These are phyloP conservation scores for Eupithecia tripunctaria DNA, from an alignment of 2,888 invertebrate species.

Conservation along the genomic window DNA sequence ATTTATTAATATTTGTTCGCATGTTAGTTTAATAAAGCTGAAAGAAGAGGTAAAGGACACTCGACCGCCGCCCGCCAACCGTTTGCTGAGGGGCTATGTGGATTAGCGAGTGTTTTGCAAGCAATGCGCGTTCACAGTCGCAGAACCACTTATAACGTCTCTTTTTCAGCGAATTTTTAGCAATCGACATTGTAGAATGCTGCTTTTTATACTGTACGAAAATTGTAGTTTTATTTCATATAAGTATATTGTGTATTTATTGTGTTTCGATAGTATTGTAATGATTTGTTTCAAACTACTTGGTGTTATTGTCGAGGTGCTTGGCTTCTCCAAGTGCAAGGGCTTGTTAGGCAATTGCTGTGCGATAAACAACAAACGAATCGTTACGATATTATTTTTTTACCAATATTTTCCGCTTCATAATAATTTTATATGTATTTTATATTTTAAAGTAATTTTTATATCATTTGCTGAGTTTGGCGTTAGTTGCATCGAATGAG, in stretches of 20 bases:
- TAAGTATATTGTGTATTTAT: constrained; percentile 24
- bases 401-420: constrained; percentile 25
- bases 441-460: constrained; percentile 16
- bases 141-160: constrained; percentile 24
- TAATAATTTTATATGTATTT: constrained; percentile 21
- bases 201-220: constrained; percentile 28
- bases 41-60: neutral
- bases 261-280: constrained; percentile 34
- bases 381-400: constrained; percentile 33
- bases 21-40: constrained; percentile 28
- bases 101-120: constrained; percentile 47
- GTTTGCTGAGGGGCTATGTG: constrained; percentile 32
- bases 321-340: constrained; percentile 10
- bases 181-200: constrained; percentile 40
- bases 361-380: constrained; percentile 32
- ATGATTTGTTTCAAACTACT: constrained; percentile 26
- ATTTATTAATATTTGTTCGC: constrained; percentile 44
- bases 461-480: constrained; percentile 26
- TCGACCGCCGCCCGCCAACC: constrained; percentile 10
- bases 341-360: constrained; percentile 29
- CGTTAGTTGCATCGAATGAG: constrained; percentile 24
- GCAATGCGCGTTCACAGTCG: constrained; percentile 45
- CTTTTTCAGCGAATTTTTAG: constrained; percentile 53
- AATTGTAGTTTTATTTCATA: constrained; percentile 17
- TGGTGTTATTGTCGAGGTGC: constrained; percentile 7